A percentile compares a stretch with the other conserved stretches of the same genome.
Evolutionary conservation across 1,140 invertebrate genomes (phyloP).

Genomic region (Phenacoccus solenopsis): DNA sequence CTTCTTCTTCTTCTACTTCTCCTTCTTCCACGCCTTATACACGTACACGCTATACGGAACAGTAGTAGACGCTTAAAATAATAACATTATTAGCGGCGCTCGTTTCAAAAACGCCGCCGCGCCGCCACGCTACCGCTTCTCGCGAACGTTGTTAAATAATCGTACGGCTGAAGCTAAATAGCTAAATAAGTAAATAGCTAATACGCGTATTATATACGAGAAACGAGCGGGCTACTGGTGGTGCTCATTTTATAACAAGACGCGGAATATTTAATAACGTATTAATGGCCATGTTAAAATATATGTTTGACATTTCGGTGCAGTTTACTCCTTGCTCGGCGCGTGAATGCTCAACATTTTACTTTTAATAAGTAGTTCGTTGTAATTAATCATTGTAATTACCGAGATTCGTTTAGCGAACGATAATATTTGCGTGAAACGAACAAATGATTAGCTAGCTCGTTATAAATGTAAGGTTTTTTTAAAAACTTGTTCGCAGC

Average conservation of each 20-base stretch:
- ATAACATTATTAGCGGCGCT: constrained; percentile 8
- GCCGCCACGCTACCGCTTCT: neutral
- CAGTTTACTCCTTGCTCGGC: neutral
- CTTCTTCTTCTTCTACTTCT: neutral
- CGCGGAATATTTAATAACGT: neutral
- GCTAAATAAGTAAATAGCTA: neutral
- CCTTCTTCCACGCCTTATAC: neutral
- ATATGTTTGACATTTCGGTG: constrained; percentile 10
- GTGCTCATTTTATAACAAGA: constrained; percentile 1
- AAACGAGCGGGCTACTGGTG: neutral
- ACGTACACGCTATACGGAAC: too few species aligned
- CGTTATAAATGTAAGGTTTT: too few species aligned
- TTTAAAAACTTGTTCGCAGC: too few species aligned
- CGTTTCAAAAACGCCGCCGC: constrained; percentile 4
- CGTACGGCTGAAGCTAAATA: neutral
- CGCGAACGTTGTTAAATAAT: neutral
- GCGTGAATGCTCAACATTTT: too few species aligned
- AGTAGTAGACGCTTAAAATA: constrained; percentile 8
- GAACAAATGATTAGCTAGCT: too few species aligned
- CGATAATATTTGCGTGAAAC: neutral
- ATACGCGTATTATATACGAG: neutral
- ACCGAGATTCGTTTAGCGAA: neutral
- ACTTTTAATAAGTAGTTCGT: neutral
- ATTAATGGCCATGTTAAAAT: constrained; percentile 9
- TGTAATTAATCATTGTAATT: neutral